Percentiles rank a stretch among this genome's conserved stretches.
These are phyloP conservation scores for Chloropsis cyanopogon DNA, from an alignment of 2,113 vertebrate species.

Conservation along the genomic window DNA sequence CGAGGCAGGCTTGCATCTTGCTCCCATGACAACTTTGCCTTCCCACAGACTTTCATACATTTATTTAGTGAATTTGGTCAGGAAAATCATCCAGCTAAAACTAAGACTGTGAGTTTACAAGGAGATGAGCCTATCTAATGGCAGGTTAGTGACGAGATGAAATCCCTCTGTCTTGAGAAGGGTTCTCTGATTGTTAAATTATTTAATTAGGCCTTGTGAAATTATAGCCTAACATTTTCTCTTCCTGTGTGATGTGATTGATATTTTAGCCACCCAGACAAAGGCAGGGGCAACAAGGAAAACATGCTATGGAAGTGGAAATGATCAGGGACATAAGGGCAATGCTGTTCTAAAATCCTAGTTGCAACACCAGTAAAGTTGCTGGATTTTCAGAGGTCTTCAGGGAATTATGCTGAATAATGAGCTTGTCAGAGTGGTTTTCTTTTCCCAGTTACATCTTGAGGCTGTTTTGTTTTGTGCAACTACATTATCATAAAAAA, in stretches of 20 bases:
- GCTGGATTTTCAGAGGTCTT: background rate
- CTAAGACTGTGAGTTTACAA: accelerated
- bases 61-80: background rate
- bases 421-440: background rate
- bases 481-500: background rate
- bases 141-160: accelerated
- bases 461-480: background rate
- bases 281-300: background rate
- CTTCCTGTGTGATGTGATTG: background rate
- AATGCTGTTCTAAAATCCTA: background rate
- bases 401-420: background rate
- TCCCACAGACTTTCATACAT: background rate
- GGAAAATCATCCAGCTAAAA: background rate
- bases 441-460: background rate
- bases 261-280: background rate
- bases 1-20: background rate
- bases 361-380: background rate
- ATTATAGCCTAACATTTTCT: background rate
- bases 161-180: background rate
- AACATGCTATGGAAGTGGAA: background rate
- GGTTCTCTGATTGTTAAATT: background rate
- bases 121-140: background rate
- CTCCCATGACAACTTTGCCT: background rate
- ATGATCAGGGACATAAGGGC: background rate
- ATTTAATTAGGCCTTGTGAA: background rate